These are phyloP conservation scores for Halesus radiatus DNA, from an alignment of 1,140 invertebrate species.

Conservation along the genomic window DNA sequence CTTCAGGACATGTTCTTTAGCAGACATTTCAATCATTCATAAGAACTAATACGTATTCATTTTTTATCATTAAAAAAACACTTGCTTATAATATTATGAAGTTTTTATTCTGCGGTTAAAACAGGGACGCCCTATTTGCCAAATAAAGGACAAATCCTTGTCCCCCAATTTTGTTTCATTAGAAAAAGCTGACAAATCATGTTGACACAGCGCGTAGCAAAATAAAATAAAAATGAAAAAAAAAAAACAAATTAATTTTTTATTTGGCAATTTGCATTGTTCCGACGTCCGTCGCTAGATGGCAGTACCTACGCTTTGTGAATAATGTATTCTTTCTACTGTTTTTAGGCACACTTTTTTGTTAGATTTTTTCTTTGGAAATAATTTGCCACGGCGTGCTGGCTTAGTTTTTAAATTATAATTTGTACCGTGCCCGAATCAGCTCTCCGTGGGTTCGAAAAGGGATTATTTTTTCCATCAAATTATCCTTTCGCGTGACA, in stretches of 20 bases:
- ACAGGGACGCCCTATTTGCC: neutral
- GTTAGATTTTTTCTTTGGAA: neutral
- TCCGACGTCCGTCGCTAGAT: conserved; percentile 11
- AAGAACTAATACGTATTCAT: too few species aligned
- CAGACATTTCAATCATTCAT: too few species aligned
- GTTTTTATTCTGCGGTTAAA: too few species aligned
- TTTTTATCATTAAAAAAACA: too few species aligned
- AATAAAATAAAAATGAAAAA: neutral
- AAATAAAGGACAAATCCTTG: conserved; percentile 1
- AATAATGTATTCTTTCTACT: conserved; percentile 2
- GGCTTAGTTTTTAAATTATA: neutral
- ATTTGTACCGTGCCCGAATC: conserved; percentile 18
- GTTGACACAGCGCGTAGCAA: conserved; percentile 3
- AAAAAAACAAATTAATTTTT: neutral
- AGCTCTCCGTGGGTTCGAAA: conserved; percentile 16
- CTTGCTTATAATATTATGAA: too few species aligned
- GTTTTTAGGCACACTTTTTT: conserved; percentile 10
- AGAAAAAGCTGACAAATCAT: conserved; percentile 39
- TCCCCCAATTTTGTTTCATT: neutral
- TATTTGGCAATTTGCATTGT: conserved; percentile 26
- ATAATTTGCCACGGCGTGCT: neutral
- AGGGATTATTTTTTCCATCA: conserved; percentile 25
- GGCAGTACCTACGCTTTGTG: neutral
- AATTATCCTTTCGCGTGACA: conserved; percentile 40
- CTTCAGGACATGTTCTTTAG: too few species aligned